Evolutionary conservation across 2,113 vertebrate species (phyloP).

Genomic region (Eublepharis macularius): DNA sequence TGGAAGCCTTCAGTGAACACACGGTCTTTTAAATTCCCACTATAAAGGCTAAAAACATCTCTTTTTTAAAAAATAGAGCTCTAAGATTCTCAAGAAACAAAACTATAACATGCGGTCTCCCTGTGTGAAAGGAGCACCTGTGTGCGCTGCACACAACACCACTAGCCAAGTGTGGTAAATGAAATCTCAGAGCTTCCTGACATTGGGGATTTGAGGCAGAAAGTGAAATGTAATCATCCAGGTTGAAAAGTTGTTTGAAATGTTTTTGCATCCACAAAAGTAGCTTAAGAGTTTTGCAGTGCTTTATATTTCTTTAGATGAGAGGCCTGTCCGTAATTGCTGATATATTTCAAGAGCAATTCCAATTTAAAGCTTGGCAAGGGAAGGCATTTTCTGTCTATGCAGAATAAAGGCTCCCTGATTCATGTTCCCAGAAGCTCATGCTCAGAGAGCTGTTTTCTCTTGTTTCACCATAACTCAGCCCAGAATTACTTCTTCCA

Average conservation of each 20-base stretch:
- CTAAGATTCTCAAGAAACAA: neutral
- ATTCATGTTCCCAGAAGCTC: neutral
- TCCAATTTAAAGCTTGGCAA: neutral
- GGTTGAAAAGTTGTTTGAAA: neutral
- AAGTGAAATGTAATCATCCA: conserved; percentile 4
- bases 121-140: neutral
- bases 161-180: neutral
- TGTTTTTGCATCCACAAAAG: accelerated
- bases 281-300: neutral
- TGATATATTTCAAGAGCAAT: neutral
- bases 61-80: neutral
- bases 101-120: no score
- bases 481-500: neutral
- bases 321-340: neutral
- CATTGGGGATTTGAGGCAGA: neutral
- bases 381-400: neutral
- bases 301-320: neutral
- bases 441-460: neutral
- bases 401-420: neutral
- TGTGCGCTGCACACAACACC: no score
- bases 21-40: neutral
- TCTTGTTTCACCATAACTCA: conserved; percentile 1
- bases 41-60: neutral
- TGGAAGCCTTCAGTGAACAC: neutral
- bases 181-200: neutral